Base-by-base conservation (phyloP, 2,113 vertebrate species). In the Platichthys flesus region DNA sequence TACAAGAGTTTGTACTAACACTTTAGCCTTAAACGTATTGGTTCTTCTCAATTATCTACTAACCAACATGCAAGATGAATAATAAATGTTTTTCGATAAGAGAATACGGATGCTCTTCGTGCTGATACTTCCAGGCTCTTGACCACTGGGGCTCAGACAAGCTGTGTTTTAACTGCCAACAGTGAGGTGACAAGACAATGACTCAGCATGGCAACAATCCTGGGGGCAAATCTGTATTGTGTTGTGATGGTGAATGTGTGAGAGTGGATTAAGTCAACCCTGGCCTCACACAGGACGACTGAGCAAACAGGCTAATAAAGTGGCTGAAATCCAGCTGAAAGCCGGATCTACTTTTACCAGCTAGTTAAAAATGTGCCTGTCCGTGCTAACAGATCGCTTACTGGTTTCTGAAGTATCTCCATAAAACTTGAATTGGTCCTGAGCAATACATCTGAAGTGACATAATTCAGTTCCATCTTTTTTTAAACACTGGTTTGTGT, bases 191-290 rank as follows among this genome's bases (percentile, higher is more conserved):
- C 89, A 86, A 89, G 83, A 67, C 64, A 73, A 67, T 86, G 81
- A 88, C 75, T 80, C 70, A 77, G 80, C 81, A 85, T 28, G 52
- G 75, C 80, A 76, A 79, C 84, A 91, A 89, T 91, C 86, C 84
- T 42, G 70, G 62, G 63, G 72, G 70, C 52, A 81, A 63, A 82
- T 77, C 75, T 77, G 80, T 35, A 84, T 83, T 79, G 78, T 84
- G 87, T 57, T 74, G 79, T 67, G 85, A 73, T 72, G 74, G 76
- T 79, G 74, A 82, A 78, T 63, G 78, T 81, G 51, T 54, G 51
- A 54, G 51, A 54, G 51, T 54, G 87, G 87, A 91, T 90, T 89
- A 91, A 85, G 56, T 71, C 71, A 71, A 58, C 28, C 66, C 23
- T 47, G 80, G 67, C 62, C 71, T 86, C 74, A 87, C 58, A 72